Percentiles rank a stretch among this genome's conserved stretches.
These are phyloP conservation scores for Eira barbara DNA, from an alignment of 2,113 vertebrate species.

Conservation along the genomic window DNA sequence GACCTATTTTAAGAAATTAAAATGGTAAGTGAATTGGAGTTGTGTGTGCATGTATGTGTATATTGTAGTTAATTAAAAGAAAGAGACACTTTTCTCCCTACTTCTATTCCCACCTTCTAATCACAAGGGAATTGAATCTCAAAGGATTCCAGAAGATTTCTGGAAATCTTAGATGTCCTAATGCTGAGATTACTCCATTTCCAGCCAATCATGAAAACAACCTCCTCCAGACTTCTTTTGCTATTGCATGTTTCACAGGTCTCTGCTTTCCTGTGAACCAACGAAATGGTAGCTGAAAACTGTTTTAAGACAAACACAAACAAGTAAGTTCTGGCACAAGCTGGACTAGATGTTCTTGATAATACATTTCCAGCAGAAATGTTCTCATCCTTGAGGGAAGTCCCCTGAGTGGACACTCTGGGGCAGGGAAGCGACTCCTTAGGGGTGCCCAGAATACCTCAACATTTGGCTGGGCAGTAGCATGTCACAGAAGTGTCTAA, in stretches of 20 bases:
- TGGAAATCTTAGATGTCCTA: background rate
- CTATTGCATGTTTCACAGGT: conserved; percentile 43
- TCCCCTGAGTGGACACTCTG: conserved; percentile 76
- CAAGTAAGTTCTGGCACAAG: conserved; percentile 63
- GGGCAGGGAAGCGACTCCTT: conserved; percentile 61
- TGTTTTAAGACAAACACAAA: conserved; percentile 78
- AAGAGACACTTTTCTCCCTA: background rate
- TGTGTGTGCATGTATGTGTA: background rate
- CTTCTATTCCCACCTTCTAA: background rate
- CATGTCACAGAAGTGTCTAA: conserved; percentile 77
- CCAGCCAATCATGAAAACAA: background rate
- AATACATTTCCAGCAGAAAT: conserved; percentile 74
- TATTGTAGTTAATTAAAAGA: background rate
- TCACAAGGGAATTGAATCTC: background rate
- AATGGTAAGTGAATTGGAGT: background rate
- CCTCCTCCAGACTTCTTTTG: background rate
- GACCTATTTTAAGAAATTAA: background rate
- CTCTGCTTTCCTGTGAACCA: conserved; percentile 50
- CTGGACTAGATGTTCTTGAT: conserved; percentile 78
- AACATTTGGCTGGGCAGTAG: conserved; percentile 73
- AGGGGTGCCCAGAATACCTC: conserved; percentile 70
- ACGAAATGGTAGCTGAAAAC: conserved; percentile 66
- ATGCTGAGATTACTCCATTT: background rate
- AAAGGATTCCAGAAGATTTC: background rate
- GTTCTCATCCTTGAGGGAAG: conserved; percentile 78